Evolutionary conservation across 2,888 invertebrate genomes (phyloP).

Genomic region (Hydriomena furcata): DNA sequence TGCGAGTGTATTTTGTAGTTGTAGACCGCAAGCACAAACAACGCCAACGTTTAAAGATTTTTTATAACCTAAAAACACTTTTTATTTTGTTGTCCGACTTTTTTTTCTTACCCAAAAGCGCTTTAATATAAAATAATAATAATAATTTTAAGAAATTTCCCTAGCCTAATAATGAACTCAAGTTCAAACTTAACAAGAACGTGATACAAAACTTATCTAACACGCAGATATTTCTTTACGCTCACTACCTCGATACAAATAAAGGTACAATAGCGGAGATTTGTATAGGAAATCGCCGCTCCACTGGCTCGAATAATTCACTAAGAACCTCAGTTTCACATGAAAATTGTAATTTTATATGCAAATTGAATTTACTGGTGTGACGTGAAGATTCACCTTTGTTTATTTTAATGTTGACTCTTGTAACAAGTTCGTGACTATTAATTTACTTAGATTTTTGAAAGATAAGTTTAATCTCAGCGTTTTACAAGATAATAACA

Average conservation of each 20-base stretch:
- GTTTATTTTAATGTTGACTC: slow-evolving; percentile 37
- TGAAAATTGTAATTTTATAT: slow-evolving; percentile 78
- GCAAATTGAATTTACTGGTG: slow-evolving; percentile 68
- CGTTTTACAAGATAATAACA: slow-evolving; percentile 22
- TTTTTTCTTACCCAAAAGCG: too few relatives aligned
- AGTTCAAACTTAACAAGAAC: slow-evolving; percentile 18
- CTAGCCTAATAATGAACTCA: slow-evolving; percentile 9
- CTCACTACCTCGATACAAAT: slow-evolving; percentile 72
- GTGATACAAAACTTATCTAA: slow-evolving; percentile 51
- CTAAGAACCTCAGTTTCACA: slow-evolving; percentile 72
- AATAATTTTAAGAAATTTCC: too few relatives aligned
- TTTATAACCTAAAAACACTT: too few relatives aligned
- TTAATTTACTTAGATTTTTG: slow-evolving; percentile 23
- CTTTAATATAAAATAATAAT: too few relatives aligned
- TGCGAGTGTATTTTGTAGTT: too few relatives aligned
- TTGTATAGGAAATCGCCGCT: slow-evolving; percentile 79
- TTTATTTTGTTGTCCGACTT: too few relatives aligned
- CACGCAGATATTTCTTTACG: slow-evolving; percentile 62
- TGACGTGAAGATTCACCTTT: slow-evolving; percentile 54
- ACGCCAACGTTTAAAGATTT: too few relatives aligned
- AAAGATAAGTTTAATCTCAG: slow-evolving; percentile 18
- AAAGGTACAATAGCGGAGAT: slow-evolving; percentile 70
- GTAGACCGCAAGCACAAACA: too few relatives aligned
- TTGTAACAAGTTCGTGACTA: slow-evolving; percentile 25
- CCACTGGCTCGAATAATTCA: slow-evolving; percentile 79